phyloP scores from a whole-genome alignment of 2,113 vertebrate genomes.

The Callithrix jacchus region DNA sequence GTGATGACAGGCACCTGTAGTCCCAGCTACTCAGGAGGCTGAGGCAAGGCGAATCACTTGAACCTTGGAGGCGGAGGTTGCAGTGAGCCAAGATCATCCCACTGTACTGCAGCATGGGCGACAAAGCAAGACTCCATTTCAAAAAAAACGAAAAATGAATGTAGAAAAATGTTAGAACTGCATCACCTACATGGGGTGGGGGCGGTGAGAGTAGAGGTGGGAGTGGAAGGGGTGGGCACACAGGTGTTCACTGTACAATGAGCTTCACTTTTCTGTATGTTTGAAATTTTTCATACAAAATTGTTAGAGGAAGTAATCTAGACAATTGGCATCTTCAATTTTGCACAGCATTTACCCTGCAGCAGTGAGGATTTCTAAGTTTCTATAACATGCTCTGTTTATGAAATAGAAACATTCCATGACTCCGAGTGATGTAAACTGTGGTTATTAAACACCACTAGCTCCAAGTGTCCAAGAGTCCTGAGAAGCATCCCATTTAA shows the following conservation, averaged over 20 bases:
- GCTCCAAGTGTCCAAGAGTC: background rate
- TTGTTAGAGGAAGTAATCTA: too few relatives aligned
- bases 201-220: too few relatives aligned
- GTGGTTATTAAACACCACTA: background rate
- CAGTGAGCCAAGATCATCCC: too few relatives aligned
- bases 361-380: background rate
- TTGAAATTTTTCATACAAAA: background rate
- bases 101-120: too few relatives aligned
- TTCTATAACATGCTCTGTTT: background rate
- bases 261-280: background rate
- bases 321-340: background rate
- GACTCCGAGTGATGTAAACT: background rate
- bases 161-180: background rate
- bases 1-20: too few relatives aligned
- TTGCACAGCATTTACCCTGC: background rate
- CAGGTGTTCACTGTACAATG: accelerated
- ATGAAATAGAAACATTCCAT: background rate
- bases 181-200: accelerated
- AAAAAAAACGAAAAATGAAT: too few relatives aligned
- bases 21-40: too few relatives aligned
- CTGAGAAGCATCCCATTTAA: background rate
- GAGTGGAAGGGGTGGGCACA: too few relatives aligned
- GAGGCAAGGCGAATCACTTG: too few relatives aligned
- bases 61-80: too few relatives aligned
- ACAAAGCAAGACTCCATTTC: too few relatives aligned